Conservation (phyloP, 2,797 vertebrate species). For the Hirundo rustica region DNA sequence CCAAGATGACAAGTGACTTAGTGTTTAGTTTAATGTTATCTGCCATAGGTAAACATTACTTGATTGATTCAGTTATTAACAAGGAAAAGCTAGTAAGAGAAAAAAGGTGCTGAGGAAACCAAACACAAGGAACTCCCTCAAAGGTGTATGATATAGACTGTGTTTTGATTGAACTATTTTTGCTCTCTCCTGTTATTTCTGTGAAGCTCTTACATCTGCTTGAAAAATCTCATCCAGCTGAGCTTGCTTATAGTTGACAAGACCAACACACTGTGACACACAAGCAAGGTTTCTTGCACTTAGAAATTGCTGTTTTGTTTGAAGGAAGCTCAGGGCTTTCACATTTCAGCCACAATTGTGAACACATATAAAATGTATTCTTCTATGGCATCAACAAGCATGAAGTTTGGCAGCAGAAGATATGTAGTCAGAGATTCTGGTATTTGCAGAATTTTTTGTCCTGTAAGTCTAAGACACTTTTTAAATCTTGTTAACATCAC, state of each 20-base stretch:
- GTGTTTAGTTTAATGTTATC: background rate
- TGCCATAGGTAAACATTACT: background rate
- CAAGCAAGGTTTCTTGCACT: background rate
- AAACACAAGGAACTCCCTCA: background rate
- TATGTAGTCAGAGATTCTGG: background rate
- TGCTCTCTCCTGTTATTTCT: background rate
- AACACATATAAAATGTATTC: background rate
- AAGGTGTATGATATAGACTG: background rate
- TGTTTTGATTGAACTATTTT: background rate
- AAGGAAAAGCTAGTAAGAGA: background rate
- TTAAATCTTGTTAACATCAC: background rate
- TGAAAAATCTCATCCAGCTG: constrained; percentile 5
- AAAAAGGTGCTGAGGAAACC: background rate
- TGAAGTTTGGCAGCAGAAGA: background rate
- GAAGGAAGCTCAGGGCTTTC: background rate
- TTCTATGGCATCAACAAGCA: background rate
- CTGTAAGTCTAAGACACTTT: background rate
- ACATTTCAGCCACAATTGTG: background rate
- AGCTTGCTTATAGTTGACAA: constrained; percentile 1
- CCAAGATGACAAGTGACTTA: background rate
- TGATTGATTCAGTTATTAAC: background rate
- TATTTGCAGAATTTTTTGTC: background rate
- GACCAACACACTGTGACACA: constrained; percentile 5
- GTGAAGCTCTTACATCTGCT: constrained; percentile 12
- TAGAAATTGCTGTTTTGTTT: background rate